Evolutionary conservation across 2,888 invertebrate genomes (phyloP).

Genomic region (Erynnis tages): DNA sequence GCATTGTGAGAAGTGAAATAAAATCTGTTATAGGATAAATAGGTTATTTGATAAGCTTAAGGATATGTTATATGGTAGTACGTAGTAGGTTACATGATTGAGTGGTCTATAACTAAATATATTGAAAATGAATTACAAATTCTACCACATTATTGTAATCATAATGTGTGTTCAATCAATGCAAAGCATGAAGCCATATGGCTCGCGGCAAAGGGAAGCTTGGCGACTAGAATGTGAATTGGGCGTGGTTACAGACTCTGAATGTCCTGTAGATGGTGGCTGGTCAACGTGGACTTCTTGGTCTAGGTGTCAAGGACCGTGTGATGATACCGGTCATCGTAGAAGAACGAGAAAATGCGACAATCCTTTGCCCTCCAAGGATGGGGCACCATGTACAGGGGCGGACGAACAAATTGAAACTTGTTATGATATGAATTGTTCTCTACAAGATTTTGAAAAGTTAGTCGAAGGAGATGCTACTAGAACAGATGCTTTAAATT

Average conservation of each 20-base stretch:
- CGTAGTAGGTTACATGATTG: no score
- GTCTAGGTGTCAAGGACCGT: constrained; percentile 69
- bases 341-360: constrained; percentile 61
- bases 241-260: constrained; percentile 57
- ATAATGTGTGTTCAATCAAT: constrained; percentile 25
- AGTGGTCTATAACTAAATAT: no score
- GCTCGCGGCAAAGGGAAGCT: constrained; percentile 51
- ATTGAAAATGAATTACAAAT: neutral
- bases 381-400: constrained; percentile 68
- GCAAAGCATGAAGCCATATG: constrained; percentile 50
- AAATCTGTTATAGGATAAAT: no score
- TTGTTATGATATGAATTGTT: constrained; percentile 68
- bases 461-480: constrained; percentile 55
- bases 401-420: constrained; percentile 57
- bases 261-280: constrained; percentile 73
- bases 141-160: neutral
- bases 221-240: constrained; percentile 72
- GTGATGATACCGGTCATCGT: constrained; percentile 67
- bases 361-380: constrained; percentile 67
- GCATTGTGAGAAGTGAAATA: no score
- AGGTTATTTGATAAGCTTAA: no score
- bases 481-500: constrained; percentile 57
- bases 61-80: no score
- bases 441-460: constrained; percentile 58
- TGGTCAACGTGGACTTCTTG: constrained; percentile 75